phyloP scores from a whole-genome alignment of 1,140 invertebrate species.

The Helicoverpa armigera region DNA sequence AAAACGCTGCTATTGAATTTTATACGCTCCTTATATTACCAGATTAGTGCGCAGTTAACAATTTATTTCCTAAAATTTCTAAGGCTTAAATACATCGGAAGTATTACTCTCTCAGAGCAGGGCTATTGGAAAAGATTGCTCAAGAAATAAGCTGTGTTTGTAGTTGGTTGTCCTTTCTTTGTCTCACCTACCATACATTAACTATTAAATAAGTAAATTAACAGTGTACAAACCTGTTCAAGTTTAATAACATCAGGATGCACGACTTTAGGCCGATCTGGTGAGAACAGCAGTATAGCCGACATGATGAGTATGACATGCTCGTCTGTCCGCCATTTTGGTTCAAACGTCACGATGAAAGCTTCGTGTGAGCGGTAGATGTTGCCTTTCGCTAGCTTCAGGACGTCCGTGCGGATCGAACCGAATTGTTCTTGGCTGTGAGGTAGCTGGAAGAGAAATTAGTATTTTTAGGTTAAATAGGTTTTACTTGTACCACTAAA shows the following conservation, averaged over 20 bases:
- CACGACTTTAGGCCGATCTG: conserved; percentile 92
- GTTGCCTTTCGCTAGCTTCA: conserved; percentile 95
- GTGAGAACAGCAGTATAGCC: conserved; percentile 95
- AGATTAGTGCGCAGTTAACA: too few species aligned
- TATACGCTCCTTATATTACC: too few species aligned
- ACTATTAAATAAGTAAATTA: not conserved
- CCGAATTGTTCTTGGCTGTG: conserved; percentile 90
- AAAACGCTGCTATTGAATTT: too few species aligned
- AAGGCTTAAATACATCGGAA: too few species aligned
- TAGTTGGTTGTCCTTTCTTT: too few species aligned
- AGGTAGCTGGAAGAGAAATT: conserved; percentile 87
- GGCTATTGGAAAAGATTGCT: too few species aligned
- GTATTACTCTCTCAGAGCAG: too few species aligned
- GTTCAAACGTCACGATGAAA: conserved; percentile 93
- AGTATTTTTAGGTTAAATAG: conserved; percentile 14
- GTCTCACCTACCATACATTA: too few species aligned
- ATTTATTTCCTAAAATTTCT: too few species aligned
- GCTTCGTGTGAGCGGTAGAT: conserved; percentile 94
- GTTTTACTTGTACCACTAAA: too few species aligned
- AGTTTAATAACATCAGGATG: conserved; percentile 94
- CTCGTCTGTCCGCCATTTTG: conserved; percentile 93
- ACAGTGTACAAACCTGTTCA: conserved; percentile 90
- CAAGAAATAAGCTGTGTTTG: too few species aligned
- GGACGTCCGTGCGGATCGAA: conserved; percentile 93
- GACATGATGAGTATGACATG: conserved; percentile 96